A percentile compares a stretch with the other conserved stretches of the same genome.
Evolutionary conservation across 1,140 invertebrate genomes (phyloP).

Genomic region (Zaprionus capensis): DNA sequence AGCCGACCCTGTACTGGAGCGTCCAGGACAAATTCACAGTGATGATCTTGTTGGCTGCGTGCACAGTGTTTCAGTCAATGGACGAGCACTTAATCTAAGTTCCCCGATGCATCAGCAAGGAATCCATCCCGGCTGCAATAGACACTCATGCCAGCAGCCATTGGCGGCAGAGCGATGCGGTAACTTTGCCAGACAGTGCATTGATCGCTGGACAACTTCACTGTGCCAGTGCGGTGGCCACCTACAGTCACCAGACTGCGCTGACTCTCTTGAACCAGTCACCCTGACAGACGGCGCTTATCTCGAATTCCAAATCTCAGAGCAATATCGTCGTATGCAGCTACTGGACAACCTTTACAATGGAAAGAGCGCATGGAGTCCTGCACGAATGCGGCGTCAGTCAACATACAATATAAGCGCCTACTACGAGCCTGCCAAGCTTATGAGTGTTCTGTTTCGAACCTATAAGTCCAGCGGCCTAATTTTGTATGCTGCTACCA

Average conservation of each 20-base stretch:
- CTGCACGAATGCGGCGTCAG: conserved; percentile 36
- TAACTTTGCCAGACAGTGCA: conserved; percentile 87
- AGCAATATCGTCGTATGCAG: conserved; percentile 94
- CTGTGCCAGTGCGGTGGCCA: conserved; percentile 89
- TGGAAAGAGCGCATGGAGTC: conserved; percentile 88
- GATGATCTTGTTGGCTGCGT: conserved; percentile 97
- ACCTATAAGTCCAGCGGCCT: conserved; percentile 91
- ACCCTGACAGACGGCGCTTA: conserved; percentile 90
- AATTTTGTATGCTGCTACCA: conserved; percentile 92
- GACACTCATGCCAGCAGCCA: conserved; percentile 86
- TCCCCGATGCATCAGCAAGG: conserved; percentile 89
- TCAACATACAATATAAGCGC: conserved; percentile 63
- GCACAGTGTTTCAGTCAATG: conserved; percentile 95
- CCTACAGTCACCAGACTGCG: conserved; percentile 91
- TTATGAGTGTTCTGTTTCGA: conserved; percentile 92
- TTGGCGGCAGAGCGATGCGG: conserved; percentile 87
- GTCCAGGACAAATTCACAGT: conserved; percentile 94
- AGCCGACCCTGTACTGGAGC: conserved; percentile 93
- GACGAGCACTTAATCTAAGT: conserved; percentile 91
- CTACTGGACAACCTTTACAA: conserved; percentile 91
- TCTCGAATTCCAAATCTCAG: conserved; percentile 92
- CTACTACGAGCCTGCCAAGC: conserved; percentile 87
- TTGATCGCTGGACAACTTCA: conserved; percentile 92
- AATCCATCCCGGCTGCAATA: conserved; percentile 90
- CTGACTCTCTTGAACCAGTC: conserved; percentile 90